Percentiles rank a stretch among this genome's conserved stretches.
Conservation (phyloP, 2,888 invertebrate genomes). For the Syritta pipiens region DNA sequence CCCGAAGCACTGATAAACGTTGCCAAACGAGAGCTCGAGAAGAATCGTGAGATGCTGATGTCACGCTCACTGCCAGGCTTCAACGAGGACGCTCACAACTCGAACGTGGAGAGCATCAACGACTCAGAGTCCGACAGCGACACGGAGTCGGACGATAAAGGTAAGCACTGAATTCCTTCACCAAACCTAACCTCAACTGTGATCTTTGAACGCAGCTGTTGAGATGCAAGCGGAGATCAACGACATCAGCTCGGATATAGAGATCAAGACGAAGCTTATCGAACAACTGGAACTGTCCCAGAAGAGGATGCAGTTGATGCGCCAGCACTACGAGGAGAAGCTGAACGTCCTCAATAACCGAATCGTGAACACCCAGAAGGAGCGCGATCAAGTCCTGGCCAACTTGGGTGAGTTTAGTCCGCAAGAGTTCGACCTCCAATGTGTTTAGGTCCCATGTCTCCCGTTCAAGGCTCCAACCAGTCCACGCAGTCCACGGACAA, state of each 20-base stretch:
- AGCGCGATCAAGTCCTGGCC: conserved; percentile 92
- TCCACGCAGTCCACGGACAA: conserved; percentile 80
- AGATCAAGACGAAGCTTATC: conserved; percentile 95
- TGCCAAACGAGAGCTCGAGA: conserved; percentile 89
- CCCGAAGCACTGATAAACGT: conserved; percentile 83
- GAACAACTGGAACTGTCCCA: conserved; percentile 96
- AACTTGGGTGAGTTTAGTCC: conserved; percentile 74
- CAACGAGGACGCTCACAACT: conserved; percentile 81
- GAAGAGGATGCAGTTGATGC: conserved; percentile 89
- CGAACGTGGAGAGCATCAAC: conserved; percentile 81
- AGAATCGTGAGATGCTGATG: conserved; percentile 81
- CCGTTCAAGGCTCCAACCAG: conserved; percentile 65
- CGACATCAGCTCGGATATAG: conserved; percentile 94
- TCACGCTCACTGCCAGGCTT: conserved; percentile 77
- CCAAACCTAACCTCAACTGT: neutral
- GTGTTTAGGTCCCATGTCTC: too few species aligned
- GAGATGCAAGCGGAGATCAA: conserved; percentile 90
- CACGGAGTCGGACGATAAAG: conserved; percentile 83
- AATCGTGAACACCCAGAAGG: conserved; percentile 93
- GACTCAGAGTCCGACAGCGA: conserved; percentile 82
- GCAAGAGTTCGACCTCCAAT: too few species aligned
- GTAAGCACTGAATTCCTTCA: conserved; percentile 71
- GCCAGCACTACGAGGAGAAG: conserved; percentile 95
- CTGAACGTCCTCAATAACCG: conserved; percentile 89
- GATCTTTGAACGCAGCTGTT: conserved; percentile 76